Percentiles rank a stretch among this genome's conserved stretches.
Evolutionary conservation across 2,888 invertebrate genomes (phyloP).

Genomic region (Helicoverpa assulta): DNA sequence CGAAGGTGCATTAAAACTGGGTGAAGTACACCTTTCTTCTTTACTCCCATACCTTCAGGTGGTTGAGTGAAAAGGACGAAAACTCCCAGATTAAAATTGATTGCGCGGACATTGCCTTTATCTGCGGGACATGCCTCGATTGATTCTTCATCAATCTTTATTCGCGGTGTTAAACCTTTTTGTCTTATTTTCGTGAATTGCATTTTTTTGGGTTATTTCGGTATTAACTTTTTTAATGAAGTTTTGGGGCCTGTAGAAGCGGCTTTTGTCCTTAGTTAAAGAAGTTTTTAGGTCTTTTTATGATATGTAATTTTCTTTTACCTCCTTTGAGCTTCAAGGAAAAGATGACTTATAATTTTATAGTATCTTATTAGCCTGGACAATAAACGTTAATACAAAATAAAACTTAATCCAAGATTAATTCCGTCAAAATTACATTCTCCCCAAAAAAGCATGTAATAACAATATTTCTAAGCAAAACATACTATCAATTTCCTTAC

Average conservation of each 20-base stretch:
- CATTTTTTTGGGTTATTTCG: constrained; percentile 48
- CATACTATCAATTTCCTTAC: constrained; percentile 7
- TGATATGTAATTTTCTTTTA: background rate
- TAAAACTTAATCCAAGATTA: background rate
- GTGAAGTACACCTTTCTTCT: constrained; percentile 72
- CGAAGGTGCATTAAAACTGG: constrained; percentile 77
- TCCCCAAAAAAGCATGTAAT: background rate
- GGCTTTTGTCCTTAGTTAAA: constrained; percentile 2
- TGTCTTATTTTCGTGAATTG: constrained; percentile 69
- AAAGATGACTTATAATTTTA: background rate
- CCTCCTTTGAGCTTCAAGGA: background rate
- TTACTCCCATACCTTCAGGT: constrained; percentile 50
- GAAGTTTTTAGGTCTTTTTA: background rate
- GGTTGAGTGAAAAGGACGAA: constrained; percentile 67
- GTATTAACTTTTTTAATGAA: constrained; percentile 35
- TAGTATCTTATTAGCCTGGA: too few species aligned
- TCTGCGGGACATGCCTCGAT: constrained; percentile 84
- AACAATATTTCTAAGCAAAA: constrained; percentile 2
- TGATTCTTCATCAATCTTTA: constrained; percentile 90
- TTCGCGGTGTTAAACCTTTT: constrained; percentile 81
- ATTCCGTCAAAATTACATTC: background rate
- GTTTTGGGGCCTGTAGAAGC: constrained; percentile 1
- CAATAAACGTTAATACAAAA: background rate
- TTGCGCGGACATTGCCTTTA: constrained; percentile 85
- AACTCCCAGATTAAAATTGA: constrained; percentile 89